Percentiles rank a stretch among this genome's conserved stretches.
phyloP scores from a whole-genome alignment of 2,797 vertebrate genomes.

The Chelon labrosus region DNA sequence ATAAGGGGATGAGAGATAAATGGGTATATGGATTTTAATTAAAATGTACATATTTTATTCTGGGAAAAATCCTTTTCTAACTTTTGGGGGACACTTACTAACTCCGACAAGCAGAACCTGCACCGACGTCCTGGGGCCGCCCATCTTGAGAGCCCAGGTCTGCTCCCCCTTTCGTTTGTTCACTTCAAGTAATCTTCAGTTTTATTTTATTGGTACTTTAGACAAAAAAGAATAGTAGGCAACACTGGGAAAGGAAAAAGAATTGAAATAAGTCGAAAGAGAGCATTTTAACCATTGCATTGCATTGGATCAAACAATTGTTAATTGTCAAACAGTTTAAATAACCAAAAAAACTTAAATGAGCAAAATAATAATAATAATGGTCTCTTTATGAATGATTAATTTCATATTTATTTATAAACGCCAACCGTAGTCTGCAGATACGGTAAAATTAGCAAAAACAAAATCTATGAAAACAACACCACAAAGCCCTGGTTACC shows the following conservation, averaged over 20 bases:
- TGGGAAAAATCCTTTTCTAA: not conserved
- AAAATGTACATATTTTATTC: not conserved
- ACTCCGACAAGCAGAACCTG: conserved; percentile 33
- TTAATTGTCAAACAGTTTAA: no score
- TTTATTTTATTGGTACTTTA: not conserved
- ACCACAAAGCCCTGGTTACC: no score
- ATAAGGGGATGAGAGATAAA: not conserved
- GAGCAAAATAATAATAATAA: no score
- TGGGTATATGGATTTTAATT: not conserved
- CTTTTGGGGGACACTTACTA: conserved; percentile 39
- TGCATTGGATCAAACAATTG: no score
- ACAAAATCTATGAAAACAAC: no score
- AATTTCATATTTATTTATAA: no score
- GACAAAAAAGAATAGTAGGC: not conserved
- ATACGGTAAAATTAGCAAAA: no score
- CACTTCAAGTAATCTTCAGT: not conserved
- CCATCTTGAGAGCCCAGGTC: conserved; percentile 41
- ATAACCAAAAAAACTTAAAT: no score
- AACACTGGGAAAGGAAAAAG: not conserved
- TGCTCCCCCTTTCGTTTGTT: conserved; percentile 13
- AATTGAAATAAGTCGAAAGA: not conserved
- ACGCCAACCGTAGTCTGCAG: no score
- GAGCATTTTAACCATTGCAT: no score
- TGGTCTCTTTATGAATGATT: no score
- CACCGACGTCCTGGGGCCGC: not conserved